These are phyloP conservation scores for Phataginus tetradactyla DNA, from an alignment of 2,797 vertebrate genomes.

Conservation along the genomic window DNA sequence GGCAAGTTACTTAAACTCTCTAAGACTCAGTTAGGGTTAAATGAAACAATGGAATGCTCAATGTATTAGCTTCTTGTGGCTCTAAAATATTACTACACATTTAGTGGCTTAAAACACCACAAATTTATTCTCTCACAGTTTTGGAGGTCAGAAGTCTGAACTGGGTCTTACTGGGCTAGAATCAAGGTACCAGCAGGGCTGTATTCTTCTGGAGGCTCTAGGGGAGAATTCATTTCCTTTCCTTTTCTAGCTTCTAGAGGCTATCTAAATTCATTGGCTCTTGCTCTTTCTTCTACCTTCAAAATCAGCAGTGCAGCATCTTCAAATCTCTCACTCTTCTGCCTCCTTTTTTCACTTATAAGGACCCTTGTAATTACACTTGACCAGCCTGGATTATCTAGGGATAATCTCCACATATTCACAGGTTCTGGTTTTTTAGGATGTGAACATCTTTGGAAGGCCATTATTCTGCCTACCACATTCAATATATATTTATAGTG, in stretches of 20 bases:
- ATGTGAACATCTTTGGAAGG: neutral
- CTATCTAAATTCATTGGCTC: neutral
- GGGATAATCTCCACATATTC: neutral
- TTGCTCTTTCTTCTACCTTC: neutral
- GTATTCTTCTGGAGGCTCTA: neutral
- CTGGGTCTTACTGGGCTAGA: neutral
- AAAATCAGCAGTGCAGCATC: neutral
- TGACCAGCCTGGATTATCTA: neutral
- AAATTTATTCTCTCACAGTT: neutral
- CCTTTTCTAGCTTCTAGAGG: neutral
- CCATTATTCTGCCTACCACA: neutral
- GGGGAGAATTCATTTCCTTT: neutral
- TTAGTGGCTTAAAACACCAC: neutral
- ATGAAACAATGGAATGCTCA: neutral
- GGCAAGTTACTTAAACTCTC: neutral
- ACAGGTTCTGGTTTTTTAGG: neutral
- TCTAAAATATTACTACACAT: neutral
- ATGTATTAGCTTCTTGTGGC: neutral
- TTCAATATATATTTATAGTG: neutral
- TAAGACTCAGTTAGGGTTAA: neutral
- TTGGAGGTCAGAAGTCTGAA: neutral
- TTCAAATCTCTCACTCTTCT: neutral
- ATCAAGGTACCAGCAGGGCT: neutral
- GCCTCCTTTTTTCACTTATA: neutral
- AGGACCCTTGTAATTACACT: neutral